Percentiles rank a stretch among this genome's conserved stretches.
Evolutionary conservation across 2,888 invertebrate species (phyloP).

Genomic region (Heliconius ismenius): DNA sequence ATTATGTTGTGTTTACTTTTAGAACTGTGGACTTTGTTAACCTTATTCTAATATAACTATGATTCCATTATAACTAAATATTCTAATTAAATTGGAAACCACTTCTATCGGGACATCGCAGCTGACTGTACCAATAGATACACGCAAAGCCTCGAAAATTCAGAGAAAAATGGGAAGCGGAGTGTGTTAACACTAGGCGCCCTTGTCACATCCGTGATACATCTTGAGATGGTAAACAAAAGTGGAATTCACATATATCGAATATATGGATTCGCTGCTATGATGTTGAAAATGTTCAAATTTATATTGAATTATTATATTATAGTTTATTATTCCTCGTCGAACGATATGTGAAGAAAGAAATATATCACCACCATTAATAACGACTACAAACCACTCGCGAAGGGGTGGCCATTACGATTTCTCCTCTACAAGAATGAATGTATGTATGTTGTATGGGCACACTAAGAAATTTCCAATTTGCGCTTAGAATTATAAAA

Average conservation of each 20-base stretch:
- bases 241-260: no score
- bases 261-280: no score
- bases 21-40: neutral
- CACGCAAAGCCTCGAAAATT: no score
- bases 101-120: no score
- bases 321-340: neutral
- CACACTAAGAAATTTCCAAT: slow-evolving; percentile 10
- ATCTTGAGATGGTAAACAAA: no score
- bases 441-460: neutral
- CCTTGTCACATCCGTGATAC: no score
- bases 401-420: neutral
- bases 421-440: neutral
- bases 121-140: no score
- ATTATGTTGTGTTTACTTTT: neutral
- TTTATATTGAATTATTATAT: no score
- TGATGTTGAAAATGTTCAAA: no score
- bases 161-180: no score
- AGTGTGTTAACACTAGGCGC: no score
- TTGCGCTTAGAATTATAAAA: slow-evolving; percentile 31
- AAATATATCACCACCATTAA: neutral
- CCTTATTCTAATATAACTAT: neutral
- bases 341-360: neutral
- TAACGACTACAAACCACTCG: neutral
- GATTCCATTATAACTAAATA: neutral
- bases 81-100: no score